Base-by-base conservation (phyloP, 2,797 vertebrate species). In the Ptychobarbus kaznakovi region DNA sequence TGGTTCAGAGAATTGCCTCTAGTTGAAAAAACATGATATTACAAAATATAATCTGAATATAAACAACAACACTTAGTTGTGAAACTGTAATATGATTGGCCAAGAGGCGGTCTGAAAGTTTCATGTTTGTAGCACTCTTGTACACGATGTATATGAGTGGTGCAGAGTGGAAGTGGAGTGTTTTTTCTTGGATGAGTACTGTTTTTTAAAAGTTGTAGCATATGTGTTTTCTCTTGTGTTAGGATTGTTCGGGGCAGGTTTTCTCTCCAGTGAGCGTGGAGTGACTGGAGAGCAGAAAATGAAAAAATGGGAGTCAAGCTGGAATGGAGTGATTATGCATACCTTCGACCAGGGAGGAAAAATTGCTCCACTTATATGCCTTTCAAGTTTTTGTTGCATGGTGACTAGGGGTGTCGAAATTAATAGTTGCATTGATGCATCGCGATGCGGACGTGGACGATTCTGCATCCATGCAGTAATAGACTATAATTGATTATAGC, bases 1-100 rank as follows among this genome's bases (percentile, higher is more conserved):
- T 89, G 92, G 91, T 87, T 93, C 90, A 86, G 93, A 91, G 85
- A 93, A 93, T 90, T 95, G 95, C 91, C 93, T 96, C 95, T 96
- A 88, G 90, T 90, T 92, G 68, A 91, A 93, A 94, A 87, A 91
- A 88, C 75, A 81, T 49, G 66, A 70, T 70, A 84, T 35, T 35
- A 86, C 38, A 51, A 85, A 73, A 75, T 40, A 82, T 42, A 86
- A 49, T 42, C 58, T 61, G 15, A 78, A 81, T 65, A 65, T 58
- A 42, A 46, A 35, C 78, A 80, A 69, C 32, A 70, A 20, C 46
- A 53, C 44, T 81, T 69, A 25, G 20, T 38, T 81, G 8, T 53
- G 46, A 53, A 68, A 53, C 32, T 18, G 13, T 28, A 2, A 51
- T 20, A 11, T 40, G 51, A 44, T 61, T 58, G 49, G 8, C 20